Conservation (phyloP, 2,797 vertebrate genomes). For the Carduelis carduelis region DNA sequence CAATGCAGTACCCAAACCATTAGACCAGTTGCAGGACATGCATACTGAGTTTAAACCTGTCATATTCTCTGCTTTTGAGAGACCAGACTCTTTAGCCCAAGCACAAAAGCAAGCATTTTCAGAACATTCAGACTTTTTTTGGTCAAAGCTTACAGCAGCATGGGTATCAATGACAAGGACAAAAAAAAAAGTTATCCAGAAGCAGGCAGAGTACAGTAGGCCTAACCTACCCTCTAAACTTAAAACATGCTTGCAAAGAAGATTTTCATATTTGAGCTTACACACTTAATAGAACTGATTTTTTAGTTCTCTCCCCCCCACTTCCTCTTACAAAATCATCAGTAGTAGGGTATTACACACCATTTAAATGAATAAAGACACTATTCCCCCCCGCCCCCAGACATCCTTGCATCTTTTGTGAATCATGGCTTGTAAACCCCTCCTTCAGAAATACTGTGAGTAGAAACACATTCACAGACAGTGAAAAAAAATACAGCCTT, state of each 20-base stretch:
- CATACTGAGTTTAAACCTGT: neutral
- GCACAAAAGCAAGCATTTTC: constrained; percentile 21
- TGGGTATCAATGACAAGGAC: neutral
- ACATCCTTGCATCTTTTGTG: neutral
- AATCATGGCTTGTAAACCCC: neutral
- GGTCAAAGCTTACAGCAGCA: constrained; percentile 10
- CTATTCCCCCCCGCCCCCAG: neutral
- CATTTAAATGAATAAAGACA: neutral
- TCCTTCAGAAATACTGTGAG: neutral
- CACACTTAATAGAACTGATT: neutral
- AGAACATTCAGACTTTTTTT: neutral
- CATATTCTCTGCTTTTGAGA: neutral
- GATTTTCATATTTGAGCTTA: neutral
- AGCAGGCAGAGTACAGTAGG: neutral
- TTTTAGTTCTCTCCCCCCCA: neutral
- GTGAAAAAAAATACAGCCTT: neutral
- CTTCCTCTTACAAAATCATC: neutral
- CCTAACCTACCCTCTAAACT: neutral
- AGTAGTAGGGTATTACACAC: neutral
- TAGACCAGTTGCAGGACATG: neutral
- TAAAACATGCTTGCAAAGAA: neutral
- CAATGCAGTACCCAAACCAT: neutral
- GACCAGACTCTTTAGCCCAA: neutral
- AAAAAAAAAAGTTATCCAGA: neutral
- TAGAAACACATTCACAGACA: neutral